Evolutionary conservation across 2,888 invertebrate species (phyloP).

Genomic region (Ochlodes sylvanus): DNA sequence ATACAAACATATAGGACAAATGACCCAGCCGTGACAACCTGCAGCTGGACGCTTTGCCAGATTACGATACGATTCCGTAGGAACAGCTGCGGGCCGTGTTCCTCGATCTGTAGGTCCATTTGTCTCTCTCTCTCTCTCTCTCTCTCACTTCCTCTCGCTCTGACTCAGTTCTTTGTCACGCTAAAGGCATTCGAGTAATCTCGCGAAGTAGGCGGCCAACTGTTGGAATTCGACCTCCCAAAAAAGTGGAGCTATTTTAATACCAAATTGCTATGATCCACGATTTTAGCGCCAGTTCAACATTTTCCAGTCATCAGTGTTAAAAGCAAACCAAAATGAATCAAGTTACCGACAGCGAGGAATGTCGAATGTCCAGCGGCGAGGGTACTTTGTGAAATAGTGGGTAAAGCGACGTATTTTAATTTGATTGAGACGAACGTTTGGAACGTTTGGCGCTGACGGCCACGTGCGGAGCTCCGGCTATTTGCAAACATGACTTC

Average conservation of each 20-base stretch:
- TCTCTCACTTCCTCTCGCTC: neutral
- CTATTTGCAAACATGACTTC: slow-evolving; percentile 34
- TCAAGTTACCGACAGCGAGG: too few relatives aligned
- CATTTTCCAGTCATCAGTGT: neutral
- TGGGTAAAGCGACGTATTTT: neutral
- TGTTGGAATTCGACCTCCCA: slow-evolving; percentile 2
- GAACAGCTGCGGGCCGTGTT: neutral
- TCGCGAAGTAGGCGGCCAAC: slow-evolving; percentile 22
- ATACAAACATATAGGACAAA: too few relatives aligned
- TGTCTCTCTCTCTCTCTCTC: neutral
- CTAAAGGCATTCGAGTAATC: slow-evolving; percentile 6
- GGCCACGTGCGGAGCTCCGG: slow-evolving; percentile 21
- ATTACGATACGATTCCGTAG: too few relatives aligned
- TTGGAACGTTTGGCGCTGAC: neutral
- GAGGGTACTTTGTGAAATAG: too few relatives aligned
- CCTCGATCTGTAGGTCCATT: neutral
- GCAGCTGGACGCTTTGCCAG: too few relatives aligned
- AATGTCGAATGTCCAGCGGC: too few relatives aligned
- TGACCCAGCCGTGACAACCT: too few relatives aligned
- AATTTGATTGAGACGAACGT: slow-evolving; percentile 3
- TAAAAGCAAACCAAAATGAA: neutral
- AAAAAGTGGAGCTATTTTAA: slow-evolving; percentile 18
- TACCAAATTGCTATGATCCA: slow-evolving; percentile 1
- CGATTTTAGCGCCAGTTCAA: neutral
- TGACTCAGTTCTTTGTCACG: slow-evolving; percentile 20